Conservation (phyloP, 2,797 vertebrate genomes). For the Hemibagrus guttatus region DNA sequence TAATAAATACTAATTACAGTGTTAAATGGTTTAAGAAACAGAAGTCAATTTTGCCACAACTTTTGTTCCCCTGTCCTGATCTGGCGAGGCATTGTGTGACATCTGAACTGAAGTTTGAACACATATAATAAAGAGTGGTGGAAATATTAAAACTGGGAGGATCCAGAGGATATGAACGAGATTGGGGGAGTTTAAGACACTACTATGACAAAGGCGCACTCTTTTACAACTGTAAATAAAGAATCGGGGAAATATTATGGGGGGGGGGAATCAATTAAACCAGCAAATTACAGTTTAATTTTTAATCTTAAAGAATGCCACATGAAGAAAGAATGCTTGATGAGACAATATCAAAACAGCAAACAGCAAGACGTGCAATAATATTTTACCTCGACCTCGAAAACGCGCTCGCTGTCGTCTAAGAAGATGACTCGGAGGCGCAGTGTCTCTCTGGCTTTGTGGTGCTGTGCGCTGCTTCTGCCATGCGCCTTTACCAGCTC, state of each 20-base stretch:
- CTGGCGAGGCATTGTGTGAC: neutral
- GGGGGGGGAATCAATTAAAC: too few species aligned
- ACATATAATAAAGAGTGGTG: neutral
- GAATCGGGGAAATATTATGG: neutral
- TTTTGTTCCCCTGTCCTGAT: neutral
- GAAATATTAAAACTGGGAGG: neutral
- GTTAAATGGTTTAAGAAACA: neutral
- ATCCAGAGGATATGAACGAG: neutral
- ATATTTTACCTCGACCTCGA: slow-evolving; percentile 75
- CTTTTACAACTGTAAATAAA: neutral
- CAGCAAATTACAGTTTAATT: neutral
- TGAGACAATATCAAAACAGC: neutral
- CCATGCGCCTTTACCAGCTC: slow-evolving; percentile 50
- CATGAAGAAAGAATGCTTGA: neutral
- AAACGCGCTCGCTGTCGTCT: slow-evolving; percentile 77
- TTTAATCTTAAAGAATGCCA: neutral
- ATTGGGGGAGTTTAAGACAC: neutral
- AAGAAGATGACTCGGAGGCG: slow-evolving; percentile 75
- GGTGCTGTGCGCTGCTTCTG: slow-evolving; percentile 38
- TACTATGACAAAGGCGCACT: neutral
- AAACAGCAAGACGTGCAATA: neutral
- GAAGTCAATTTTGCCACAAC: neutral
- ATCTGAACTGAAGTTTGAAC: neutral
- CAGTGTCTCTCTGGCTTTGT: slow-evolving; percentile 67
- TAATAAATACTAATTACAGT: neutral